Conservation (phyloP, 2,113 vertebrate species). For the Lophotis ruficrista region DNA sequence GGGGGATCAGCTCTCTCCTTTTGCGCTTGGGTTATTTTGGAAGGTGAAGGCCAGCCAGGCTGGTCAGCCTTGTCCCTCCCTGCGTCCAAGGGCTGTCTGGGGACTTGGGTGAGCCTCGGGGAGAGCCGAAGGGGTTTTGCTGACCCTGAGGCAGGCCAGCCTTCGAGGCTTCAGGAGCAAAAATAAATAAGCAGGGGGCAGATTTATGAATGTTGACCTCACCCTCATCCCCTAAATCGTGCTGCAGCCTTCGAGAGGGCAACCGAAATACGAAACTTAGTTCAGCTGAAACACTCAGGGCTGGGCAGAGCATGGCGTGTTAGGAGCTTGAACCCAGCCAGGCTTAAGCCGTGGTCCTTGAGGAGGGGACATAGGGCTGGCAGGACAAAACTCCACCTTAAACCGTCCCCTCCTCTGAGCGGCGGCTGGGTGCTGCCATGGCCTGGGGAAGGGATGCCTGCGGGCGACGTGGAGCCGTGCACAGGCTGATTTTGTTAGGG, state of each 20-base stretch:
- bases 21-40: not conserved
- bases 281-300: not conserved
- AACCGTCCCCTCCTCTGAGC: not conserved
- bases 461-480: not conserved
- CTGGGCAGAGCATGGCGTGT: not conserved
- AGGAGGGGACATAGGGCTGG: not conserved
- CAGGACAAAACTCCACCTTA: not conserved
- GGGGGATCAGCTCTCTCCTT: not conserved
- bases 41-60: not conserved
- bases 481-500: not conserved
- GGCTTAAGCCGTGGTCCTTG: not conserved
- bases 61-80: not conserved
- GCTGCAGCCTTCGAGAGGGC: not conserved
- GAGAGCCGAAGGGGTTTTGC: not conserved
- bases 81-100: not conserved
- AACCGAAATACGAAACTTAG: not conserved
- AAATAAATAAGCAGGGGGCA: not conserved
- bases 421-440: fast-evolving
- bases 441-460: not conserved
- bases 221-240: not conserved
- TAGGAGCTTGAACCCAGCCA: not conserved
- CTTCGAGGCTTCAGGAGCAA: not conserved
- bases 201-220: not conserved
- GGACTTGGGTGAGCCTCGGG: not conserved
- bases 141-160: fast-evolving